These are phyloP conservation scores for Dryobotodes eremita DNA, from an alignment of 2,888 invertebrate genomes.

Conservation along the genomic window DNA sequence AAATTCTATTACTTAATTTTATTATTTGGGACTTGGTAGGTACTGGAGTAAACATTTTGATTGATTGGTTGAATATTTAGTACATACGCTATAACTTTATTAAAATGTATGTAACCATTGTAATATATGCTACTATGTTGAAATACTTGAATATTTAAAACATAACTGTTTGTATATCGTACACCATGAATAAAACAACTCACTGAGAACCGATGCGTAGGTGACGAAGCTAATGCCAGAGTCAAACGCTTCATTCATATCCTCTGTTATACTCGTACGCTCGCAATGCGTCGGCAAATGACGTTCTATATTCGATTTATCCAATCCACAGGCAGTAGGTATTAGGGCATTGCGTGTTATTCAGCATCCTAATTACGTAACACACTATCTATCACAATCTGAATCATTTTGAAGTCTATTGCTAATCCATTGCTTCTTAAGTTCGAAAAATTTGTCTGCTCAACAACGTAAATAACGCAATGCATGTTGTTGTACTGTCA, in stretches of 20 bases:
- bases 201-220: conserved; percentile 42
- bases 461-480: no score
- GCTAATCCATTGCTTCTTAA: no score
- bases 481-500: no score
- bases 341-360: neutral
- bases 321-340: conserved; percentile 3
- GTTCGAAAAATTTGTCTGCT: no score
- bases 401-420: no score
- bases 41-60: neutral
- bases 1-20: no score
- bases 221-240: conserved; percentile 62
- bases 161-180: conserved; percentile 16
- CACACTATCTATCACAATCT: no score
- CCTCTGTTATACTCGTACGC: conserved; percentile 34
- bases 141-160: conserved; percentile 10
- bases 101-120: no score
- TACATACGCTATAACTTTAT: neutral
- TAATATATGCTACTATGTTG: neutral
- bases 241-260: conserved; percentile 64
- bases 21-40: neutral
- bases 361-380: no score
- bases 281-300: conserved; percentile 64
- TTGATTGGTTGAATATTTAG: neutral
- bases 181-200: conserved; percentile 51
- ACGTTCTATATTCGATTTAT: conserved; percentile 26